Evolutionary conservation across 2,113 vertebrate species (phyloP), one percentile per base, ranked within the genome.

Genomic region (Danio rerio): DNA sequence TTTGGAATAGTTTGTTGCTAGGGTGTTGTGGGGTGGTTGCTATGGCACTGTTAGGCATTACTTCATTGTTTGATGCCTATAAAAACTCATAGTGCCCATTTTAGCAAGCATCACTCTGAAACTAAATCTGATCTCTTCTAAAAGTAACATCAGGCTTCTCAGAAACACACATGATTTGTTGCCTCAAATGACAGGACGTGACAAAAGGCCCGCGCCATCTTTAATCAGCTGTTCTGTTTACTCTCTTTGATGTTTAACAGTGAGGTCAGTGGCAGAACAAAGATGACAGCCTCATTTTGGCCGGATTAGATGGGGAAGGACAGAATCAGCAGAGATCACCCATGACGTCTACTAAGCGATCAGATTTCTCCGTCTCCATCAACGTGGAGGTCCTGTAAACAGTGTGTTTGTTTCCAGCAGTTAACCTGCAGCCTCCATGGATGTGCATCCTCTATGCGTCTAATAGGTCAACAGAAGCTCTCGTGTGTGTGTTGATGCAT

Each of bases 301-400:
- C 40, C 52, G 47, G 73, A 81, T 84, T 81, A 81, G 63, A 77
- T 87, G 77, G 89, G 74, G 63, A 74, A 71, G 83, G 62, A 52
- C 53, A 21, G 47, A 80, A 62, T 85, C 82, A 79, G 81, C 83
- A 59, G 65, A 85, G 86, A 84, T 81, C 84, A 83, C 47, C 74
- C 47, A n/a, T 93, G 91, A 93, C 89, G 87, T 92, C 81, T 71
- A 82, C 53, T 15, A 0, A 8, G 21, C 75, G 85, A 86, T 94
- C 91, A 47, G 52, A 88, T 93, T 92, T 79, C 87, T 74, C 85
- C 10, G 8, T 81, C 86, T 88, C 85, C 78, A 56, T 87, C 73
- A 81, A 74, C 53, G 79, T 61, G 66, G 58, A 63, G 61, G 16
- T 13, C 58, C 69, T 16, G 16, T 78, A 81, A 85, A 62, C 50